Conservation (phyloP, 2,797 vertebrate species). For the Zenarchopterus dispar region DNA sequence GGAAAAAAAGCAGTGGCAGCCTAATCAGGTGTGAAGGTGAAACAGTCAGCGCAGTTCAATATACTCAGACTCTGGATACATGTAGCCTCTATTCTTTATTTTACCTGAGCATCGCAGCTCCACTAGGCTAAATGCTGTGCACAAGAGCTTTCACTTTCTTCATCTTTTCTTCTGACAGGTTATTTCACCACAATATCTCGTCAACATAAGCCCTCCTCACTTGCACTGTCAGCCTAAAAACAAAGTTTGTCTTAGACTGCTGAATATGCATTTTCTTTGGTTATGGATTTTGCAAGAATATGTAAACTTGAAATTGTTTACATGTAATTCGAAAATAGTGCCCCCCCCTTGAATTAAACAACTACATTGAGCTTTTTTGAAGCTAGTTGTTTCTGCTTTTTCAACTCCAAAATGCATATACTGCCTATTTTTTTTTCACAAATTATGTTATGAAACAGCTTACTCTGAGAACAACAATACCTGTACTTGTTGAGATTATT, state of each 20-base stretch:
- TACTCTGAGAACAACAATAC: slow-evolving; percentile 11
- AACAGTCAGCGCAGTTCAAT: slow-evolving; percentile 20
- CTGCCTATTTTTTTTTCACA: no score
- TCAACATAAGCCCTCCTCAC: slow-evolving; percentile 2
- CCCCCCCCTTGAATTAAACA: no score
- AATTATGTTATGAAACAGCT: slow-evolving; percentile 12
- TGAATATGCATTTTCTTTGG: slow-evolving; percentile 17
- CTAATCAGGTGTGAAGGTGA: slow-evolving; percentile 53
- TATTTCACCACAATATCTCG: slow-evolving; percentile 7
- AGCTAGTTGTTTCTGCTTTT: not conserved
- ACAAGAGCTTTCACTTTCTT: slow-evolving; percentile 10
- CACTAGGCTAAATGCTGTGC: slow-evolving; percentile 10
- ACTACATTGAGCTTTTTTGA: not conserved
- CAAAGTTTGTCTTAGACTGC: slow-evolving; percentile 3
- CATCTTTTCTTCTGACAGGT: slow-evolving; percentile 7
- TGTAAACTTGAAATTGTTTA: no score
- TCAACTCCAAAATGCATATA: not conserved
- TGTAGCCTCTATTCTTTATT: slow-evolving; percentile 12
- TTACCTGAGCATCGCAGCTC: slow-evolving; percentile 1
- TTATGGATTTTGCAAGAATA: not conserved
- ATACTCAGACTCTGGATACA: slow-evolving; percentile 2
- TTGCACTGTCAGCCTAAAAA: not conserved
- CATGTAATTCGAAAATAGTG: no score
- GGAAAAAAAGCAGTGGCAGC: slow-evolving; percentile 14
- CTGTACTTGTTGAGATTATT: slow-evolving; percentile 30